These are phyloP conservation scores for Hippotragus niger DNA, from an alignment of 2,113 vertebrate genomes.

Conservation along the genomic window DNA sequence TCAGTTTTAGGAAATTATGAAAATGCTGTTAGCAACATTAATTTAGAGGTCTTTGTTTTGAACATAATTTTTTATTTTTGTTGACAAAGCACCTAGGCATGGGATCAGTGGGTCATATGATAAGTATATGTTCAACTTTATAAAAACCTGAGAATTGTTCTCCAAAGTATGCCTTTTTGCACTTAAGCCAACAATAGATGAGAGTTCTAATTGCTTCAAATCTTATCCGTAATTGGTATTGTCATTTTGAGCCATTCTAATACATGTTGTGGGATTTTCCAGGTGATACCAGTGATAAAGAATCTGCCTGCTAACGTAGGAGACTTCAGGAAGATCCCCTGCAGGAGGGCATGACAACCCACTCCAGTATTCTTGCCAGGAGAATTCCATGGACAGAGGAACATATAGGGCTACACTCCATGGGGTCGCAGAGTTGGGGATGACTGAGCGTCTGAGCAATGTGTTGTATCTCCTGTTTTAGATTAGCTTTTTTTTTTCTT, in stretches of 20 bases:
- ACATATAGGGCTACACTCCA: not conserved
- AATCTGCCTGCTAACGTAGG: not conserved
- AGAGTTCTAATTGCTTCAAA: not conserved
- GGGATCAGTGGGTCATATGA: not conserved
- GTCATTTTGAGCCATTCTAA: not conserved
- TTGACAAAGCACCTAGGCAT: not conserved
- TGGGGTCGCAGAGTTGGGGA: accelerated
- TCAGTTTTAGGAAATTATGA: not conserved
- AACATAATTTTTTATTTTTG: not conserved
- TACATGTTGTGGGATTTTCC: not conserved
- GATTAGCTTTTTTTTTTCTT: not conserved
- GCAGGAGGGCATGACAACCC: not conserved
- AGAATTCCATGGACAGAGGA: not conserved
- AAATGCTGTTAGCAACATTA: not conserved
- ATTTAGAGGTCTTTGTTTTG: not conserved
- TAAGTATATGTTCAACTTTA: not conserved
- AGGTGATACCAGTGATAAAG: not conserved
- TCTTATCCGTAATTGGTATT: not conserved
- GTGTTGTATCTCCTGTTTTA: not conserved
- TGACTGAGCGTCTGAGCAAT: not conserved
- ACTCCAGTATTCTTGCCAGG: not conserved
- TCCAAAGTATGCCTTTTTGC: not conserved
- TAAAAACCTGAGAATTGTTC: not conserved
- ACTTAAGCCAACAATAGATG: not conserved
- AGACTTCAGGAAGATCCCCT: not conserved